Evolutionary conservation across 1,140 invertebrate genomes (phyloP).

Genomic region (Anoplophora glabripennis): DNA sequence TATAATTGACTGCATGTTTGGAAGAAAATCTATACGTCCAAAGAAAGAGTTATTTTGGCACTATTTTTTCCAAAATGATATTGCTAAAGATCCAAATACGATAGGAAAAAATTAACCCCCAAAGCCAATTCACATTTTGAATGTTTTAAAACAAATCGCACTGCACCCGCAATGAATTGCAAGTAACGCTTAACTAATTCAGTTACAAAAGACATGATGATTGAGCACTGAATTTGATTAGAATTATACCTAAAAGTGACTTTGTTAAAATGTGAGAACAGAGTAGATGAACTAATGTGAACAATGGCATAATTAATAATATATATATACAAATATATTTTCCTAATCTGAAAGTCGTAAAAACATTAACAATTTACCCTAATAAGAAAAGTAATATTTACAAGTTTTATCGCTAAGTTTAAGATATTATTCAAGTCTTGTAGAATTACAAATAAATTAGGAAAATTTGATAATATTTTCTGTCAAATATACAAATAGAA

Average conservation of each 20-base stretch:
- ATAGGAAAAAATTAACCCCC: slow-evolving; percentile 1
- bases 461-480: slow-evolving; percentile 25
- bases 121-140: not conserved
- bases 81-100: slow-evolving; percentile 9
- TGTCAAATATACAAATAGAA: slow-evolving; percentile 3
- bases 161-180: too few species aligned
- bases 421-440: slow-evolving; percentile 22
- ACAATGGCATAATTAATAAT: too few species aligned
- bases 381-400: slow-evolving; percentile 20
- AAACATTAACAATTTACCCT: slow-evolving; percentile 20
- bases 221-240: too few species aligned
- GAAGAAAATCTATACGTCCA: slow-evolving; percentile 10
- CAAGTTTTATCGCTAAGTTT: slow-evolving; percentile 16
- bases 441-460: slow-evolving; percentile 19
- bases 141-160: too few species aligned
- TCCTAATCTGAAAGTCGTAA: slow-evolving; percentile 11
- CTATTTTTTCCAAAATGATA: slow-evolving; percentile 8
- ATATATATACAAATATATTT: slow-evolving; percentile 3
- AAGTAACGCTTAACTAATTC: too few species aligned
- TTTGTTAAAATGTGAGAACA: too few species aligned
- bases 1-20: slow-evolving; percentile 11
- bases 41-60: too few species aligned
- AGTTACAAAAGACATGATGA: too few species aligned
- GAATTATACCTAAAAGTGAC: too few species aligned
- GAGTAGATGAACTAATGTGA: too few species aligned